phyloP scores from a whole-genome alignment of 2,113 vertebrate species.

The Hepsetus odoe region DNA sequence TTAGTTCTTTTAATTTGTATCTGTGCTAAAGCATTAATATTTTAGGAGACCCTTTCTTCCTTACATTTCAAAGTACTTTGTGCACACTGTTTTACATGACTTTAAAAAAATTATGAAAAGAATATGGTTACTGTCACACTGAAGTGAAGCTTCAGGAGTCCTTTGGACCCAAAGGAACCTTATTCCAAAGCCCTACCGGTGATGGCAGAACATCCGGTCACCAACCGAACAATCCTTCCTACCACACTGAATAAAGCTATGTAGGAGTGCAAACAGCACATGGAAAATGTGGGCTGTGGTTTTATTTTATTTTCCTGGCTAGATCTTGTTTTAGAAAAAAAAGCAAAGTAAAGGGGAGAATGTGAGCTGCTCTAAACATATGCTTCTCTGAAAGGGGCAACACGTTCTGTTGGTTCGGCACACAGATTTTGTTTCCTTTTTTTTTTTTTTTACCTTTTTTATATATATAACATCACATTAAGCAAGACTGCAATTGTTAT shows the following conservation, averaged over 20 bases:
- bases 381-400: slow-evolving; percentile 26
- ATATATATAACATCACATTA: not conserved
- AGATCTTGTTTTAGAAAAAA: slow-evolving; percentile 3
- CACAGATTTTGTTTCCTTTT: not conserved
- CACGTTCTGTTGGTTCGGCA: slow-evolving; percentile 17
- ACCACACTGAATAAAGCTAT: slow-evolving; percentile 16
- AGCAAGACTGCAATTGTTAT: not conserved
- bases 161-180: not conserved
- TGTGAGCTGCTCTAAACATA: slow-evolving; percentile 28
- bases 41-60: no score
- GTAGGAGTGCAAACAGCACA: slow-evolving; percentile 31
- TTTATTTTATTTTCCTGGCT: slow-evolving; percentile 40
- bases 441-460: no score
- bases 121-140: not conserved
- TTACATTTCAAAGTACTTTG: no score
- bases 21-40: no score
- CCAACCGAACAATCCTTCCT: not conserved
- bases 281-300: slow-evolving; percentile 42
- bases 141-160: not conserved
- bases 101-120: no score
- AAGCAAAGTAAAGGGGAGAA: slow-evolving; percentile 15
- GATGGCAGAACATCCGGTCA: slow-evolving; percentile 19
- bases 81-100: no score
- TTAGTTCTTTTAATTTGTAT: no score
- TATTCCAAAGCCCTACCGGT: not conserved